Evolutionary conservation across 1,140 invertebrate genomes (phyloP), one percentile per base, ranked within the genome.

Genomic region (Macrocentrus cingulum): DNA sequence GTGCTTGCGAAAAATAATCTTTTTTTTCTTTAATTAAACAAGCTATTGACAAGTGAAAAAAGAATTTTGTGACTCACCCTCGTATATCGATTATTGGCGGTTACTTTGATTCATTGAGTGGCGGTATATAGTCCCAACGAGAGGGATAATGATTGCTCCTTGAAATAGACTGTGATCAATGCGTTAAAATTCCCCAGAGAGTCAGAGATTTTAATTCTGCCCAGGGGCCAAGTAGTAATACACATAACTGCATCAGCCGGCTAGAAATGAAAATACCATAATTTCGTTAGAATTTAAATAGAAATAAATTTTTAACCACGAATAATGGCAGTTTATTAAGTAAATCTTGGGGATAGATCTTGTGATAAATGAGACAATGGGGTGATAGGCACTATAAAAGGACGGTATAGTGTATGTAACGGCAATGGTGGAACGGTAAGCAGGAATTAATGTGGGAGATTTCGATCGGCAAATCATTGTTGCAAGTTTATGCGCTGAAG

Each of bases 131-230:
- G 56, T 65, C 65, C 53, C 59, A 46, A 62, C 63, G 66, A 73
- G 73, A 68, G 65, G 71, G 74, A 76, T 76, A 74, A 75, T 69
- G 70, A 75, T 75, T 68, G 65, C 62, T 67, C 59, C 34, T 60
- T 45, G 54, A 63, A 71, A 69, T 65, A 62, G 67, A 66, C 66
- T 63, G 50, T 44, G 66, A 58, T 71, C 69, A 74, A 72, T 75
- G 71, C 63, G 60, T 50, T 29, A 36, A 34, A 39, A 41, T 8
- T 52, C 74, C 68, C 74, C 62, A 25, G 70, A 59, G 72, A 52
- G 4, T 19, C 15, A 32, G n/a, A 18, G 25, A 29, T 25, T 19
- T 46, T 29, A 25, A 20, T 23, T 49, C 22, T 39, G 13, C 9
- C 19, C 25, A 41, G 36, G 16, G 36, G 22, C 22, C 25, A 36